Evolutionary conservation across 2,797 vertebrate species (phyloP), one percentile per base, ranked within the genome.

Genomic region (Jordanella pulchra): DNA sequence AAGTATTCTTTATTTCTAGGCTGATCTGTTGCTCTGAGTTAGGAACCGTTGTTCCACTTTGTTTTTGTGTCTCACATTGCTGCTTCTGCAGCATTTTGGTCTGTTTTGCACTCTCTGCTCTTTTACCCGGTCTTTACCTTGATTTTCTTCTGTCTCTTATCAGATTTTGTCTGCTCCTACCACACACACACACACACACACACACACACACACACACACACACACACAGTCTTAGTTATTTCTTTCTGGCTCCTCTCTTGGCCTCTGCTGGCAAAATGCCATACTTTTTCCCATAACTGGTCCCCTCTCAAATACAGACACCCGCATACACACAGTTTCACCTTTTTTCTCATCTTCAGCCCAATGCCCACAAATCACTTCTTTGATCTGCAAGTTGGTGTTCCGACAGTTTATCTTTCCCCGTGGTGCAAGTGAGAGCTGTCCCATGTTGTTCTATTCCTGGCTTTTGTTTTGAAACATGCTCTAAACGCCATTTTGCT

Each of bases 191-290:
- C 74, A 21, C 65, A n/a, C 21, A 0, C 35, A 7, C 42, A 21
- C 65, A 35, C 56, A 21, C 72, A 35, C 56, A 39, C 60, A 69
- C 72, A 68, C 74, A 21, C 65, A n/a, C 21, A 0, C 35, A 7
- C 42, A 21, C 65, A 35, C 56, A 21, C 72, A 35, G 78, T 53
- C 76, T 51, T 65, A 56, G 65, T 71, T 84, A 72, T 23, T 76
- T 81, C 71, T 71, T 80, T 65, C 54, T 71, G 48, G 87, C 79
- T 89, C 87, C 78, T 84, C 35, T 56, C 30, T 77, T 88, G 92
- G 90, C 91, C 92, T 89, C 89, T 69, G 12, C 79, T 92, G 92
- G 91, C 86, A 3, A 65, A 50, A 44, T 56, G 86, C 92, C 91
- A 89, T 72, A 75, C n/a, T 25, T 80, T 89, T 89, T 88, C 88